Base-by-base conservation (phyloP, 1,140 invertebrate species). In the Alviniconcha marisindica region DNA sequence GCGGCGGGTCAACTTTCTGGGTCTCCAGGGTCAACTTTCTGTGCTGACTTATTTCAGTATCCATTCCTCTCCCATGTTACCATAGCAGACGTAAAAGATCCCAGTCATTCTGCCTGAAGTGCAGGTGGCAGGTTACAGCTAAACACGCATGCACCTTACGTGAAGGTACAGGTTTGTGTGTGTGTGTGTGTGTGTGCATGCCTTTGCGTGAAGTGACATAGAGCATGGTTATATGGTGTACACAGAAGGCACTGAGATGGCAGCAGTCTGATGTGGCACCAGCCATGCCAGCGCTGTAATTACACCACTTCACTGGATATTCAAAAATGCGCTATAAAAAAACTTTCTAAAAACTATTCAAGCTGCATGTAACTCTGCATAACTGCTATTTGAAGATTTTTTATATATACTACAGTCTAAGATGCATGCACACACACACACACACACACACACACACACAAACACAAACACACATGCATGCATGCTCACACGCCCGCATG, bases 361-460 rank as follows among this genome's bases (percentile, higher is more conserved):
- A 60, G 21, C 21, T 60, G 21, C 21, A 21, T n/a, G 21, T 60
- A 18, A 15, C 4, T 60, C 54, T 2, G 5, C 5, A 60, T 60
- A 15, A 24, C 4, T 5, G 21, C 54, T 15, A n/a, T 24, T n/a
- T 60, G 28, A 60, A 15, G 14, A n/a, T 60, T 60, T 5, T n/a
- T 60, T 5, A n/a, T 21, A n/a, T 60, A 60, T n/a, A n/a, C 1
- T 5, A 60, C 54, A n/a, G 21, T 60, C 54, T 60, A 18, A 0
- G 21, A n/a, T n/a, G 21, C 54, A n/a, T 24, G 0, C 54, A 2
- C 54, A 2, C 4, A 60, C 54, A 60, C 54, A 60, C 54, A 60
- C 54, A 60, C 54, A 60, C 54, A 60, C 54, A 60, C 21, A 60
- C 54, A 5, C 54, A 60, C 54, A 60, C 54, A 60, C 54, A 60